Base-by-base conservation (phyloP, 2,113 vertebrate species). In the Gorsachius goisagi region DNA sequence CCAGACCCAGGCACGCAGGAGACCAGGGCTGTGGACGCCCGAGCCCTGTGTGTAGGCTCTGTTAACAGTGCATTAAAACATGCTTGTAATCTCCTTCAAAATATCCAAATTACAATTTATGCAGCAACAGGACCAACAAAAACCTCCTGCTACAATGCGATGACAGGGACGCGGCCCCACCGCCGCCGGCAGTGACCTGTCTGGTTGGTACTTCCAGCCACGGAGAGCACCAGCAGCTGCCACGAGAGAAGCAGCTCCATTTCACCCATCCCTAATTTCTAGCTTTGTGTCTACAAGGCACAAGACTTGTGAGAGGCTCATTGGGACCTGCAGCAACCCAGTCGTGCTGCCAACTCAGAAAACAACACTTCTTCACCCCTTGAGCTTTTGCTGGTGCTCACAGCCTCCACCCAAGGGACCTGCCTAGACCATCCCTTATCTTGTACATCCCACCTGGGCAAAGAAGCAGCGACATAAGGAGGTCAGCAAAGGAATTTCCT, bases 11-110 rank as follows among this genome's bases (percentile, higher is more conserved):
- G 27, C 55, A 10, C 0, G 1, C 7, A 2, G 22, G 39, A n/a
- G 35, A 9, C 19, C 23, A 5, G 53, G 37, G 59, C 44, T 6
- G 7, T 1, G 53, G 68, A 41, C 7, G 22, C 78, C 22, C 5
- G 1, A 41, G 32, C 35, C 22, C 27, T 3, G 0, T 1, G 15
- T 4, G 5, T 0, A 11, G 44, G 6, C 39, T 21, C 12, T 1
- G 4, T 24, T 35, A 37, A 24, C 18, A 2, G 4, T 9, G 9
- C 15, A 10, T n/a, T 44, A 28, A n/a, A 67, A 39, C 15, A 6
- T 3, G 35, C 30, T 18, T 8, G 49, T 9, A 15, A 23, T 19
- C 26, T 27, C 66, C 8, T 24, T 44, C 37, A 49, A 52, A 39
- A 39, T n/a, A 50, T 12, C 33, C 17, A 9, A 30, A 22, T 24